Evolutionary conservation across 2,888 invertebrate genomes (phyloP).

Genomic region (Copidosoma aretas): DNA sequence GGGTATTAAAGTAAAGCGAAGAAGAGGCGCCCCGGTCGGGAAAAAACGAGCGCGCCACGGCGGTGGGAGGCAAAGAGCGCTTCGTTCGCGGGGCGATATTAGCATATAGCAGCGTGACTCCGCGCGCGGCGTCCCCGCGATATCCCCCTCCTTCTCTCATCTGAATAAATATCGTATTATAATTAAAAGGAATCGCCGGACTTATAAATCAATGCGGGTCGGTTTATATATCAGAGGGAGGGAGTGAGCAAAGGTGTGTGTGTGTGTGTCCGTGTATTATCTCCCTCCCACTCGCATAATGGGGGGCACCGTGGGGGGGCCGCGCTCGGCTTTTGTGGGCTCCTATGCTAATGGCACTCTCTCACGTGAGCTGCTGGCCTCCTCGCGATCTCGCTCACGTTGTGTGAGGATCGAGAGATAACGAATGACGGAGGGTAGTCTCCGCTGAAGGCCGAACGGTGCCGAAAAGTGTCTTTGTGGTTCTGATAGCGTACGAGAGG

Average conservation of each 20-base stretch:
- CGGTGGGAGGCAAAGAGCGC: no score
- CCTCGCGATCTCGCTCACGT: background rate
- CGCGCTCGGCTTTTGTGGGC: no score
- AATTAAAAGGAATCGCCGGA: conserved; percentile 62
- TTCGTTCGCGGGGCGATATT: conserved; percentile 44
- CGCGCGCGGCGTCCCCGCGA: conserved; percentile 16
- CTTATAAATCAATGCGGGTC: conserved; percentile 60
- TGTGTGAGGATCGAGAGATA: conserved; percentile 25
- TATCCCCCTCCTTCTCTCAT: conserved; percentile 39
- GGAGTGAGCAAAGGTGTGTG: conserved; percentile 36
- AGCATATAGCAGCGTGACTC: conserved; percentile 62
- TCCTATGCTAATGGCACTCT: conserved; percentile 61
- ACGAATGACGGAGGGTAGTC: conserved; percentile 27
- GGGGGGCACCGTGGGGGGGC: conserved; percentile 56
- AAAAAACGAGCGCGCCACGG: conserved; percentile 41
- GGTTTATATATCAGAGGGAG: conserved; percentile 62
- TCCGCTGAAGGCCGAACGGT: background rate
- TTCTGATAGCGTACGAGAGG: background rate
- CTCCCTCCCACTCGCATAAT: no score
- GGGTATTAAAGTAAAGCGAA: no score
- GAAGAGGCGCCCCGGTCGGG: background rate
- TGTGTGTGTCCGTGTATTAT: no score
- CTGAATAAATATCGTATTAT: conserved; percentile 64
- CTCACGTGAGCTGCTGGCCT: conserved; percentile 51
- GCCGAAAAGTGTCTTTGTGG: no score